phyloP scores from a whole-genome alignment of 2,113 vertebrate genomes.

The Salvator merianae region DNA sequence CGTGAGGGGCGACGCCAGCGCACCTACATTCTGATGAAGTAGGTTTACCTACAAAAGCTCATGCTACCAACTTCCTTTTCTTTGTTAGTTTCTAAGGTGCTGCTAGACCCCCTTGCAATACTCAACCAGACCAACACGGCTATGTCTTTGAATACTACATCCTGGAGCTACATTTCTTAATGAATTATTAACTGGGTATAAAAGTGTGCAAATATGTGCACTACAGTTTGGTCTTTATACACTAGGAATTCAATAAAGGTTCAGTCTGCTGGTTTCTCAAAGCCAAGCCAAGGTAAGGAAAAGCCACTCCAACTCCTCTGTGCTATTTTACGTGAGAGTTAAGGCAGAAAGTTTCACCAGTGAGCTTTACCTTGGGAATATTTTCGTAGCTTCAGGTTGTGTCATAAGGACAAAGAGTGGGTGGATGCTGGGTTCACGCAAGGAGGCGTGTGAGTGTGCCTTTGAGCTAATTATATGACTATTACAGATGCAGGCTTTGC shows the following conservation, averaged over 20 bases:
- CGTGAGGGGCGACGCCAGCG: no score
- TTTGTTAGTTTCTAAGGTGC: no score
- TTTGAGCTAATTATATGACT: slow-evolving; percentile 2
- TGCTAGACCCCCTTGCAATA: no score
- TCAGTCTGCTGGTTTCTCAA: neutral
- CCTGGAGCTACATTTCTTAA: neutral
- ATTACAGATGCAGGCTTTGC: neutral
- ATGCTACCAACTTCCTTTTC: no score
- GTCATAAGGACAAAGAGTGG: slow-evolving; percentile 14
- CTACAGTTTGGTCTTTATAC: neutral
- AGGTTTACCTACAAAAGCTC: no score
- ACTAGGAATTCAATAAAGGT: neutral
- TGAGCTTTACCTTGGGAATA: slow-evolving; percentile 16
- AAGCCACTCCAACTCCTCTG: neutral
- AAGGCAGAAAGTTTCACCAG: neutral
- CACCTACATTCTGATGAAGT: no score
- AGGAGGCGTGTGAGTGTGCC: slow-evolving; percentile 18
- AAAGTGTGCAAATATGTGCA: neutral
- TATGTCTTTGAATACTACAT: neutral
- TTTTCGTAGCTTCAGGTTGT: neutral
- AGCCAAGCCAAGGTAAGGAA: neutral
- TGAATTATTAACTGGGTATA: no score
- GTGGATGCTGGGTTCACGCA: neutral
- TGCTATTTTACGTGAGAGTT: slow-evolving; percentile 3
- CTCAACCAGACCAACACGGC: no score